Base-by-base conservation (phyloP, 2,797 vertebrate species). In the Sebastes taczanowskii region DNA sequence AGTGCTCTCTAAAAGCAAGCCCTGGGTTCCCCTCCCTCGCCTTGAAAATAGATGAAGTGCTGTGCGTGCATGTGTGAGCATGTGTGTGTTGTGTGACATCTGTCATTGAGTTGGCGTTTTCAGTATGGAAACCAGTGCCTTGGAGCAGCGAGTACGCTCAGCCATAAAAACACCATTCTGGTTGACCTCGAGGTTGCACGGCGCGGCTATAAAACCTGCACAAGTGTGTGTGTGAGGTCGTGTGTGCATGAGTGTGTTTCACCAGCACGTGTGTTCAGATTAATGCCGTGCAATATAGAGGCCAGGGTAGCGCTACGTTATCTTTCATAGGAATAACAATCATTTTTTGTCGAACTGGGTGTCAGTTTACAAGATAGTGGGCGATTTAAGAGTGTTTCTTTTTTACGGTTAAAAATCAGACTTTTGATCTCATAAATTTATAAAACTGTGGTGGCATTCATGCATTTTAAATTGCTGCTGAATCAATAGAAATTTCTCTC, bases 1-100 rank as follows among this genome's bases (percentile, higher is more conserved):
- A 94, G 84, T 95, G 94, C 93, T 86, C 93, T 94, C 87, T 92
- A 94, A 95, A 94, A 93, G 93, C 88, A 81, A 88, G 77, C 85
- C 82, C 83, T 66, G 78, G 82, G 83, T 88, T 92, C 88, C 87
- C 86, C 42, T 46, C 84, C 80, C 82, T 34, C 67, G 84, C 77
- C 91, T 89, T 85, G 91, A 91, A 91, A 91, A 91, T 83, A 88
- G 89, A 92, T 90, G 91, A 86, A 92, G 88, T 89, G 86, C 77
- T 74, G 77, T 73, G 86, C 8, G 75, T 89, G 81, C 71, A 75
- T 89, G 78, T 83, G 71, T 62, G 77, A 61, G 85, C 30, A 29
- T 80, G 80, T 73, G 82, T 83, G 87, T 75, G 76, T 74, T 83
- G 84, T 81, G 80, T 88, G 90, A 86, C 87, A 89, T 92, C 91